Base-by-base conservation (phyloP, 2,113 vertebrate species). In the Craseonycteris thonglongyai region DNA sequence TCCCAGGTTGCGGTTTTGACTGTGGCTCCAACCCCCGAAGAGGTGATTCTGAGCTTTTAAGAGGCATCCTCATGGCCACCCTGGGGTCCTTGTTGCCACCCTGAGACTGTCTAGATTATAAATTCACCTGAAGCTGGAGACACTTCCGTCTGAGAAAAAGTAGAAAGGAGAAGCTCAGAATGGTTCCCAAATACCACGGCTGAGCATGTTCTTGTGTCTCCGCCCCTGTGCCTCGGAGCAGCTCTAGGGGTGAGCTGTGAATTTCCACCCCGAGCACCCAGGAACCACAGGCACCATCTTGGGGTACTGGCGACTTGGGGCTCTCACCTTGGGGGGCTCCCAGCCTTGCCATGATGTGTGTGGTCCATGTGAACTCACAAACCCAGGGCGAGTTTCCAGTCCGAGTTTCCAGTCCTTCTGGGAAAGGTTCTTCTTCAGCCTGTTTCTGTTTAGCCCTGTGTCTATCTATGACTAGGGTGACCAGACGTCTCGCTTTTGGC, bases 191-290 rank as follows among this genome's bases (percentile, higher is more conserved):
- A 38, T 12, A 3, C 83, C 71, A n/a, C 51, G 71, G 24, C 58
- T 56, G 38, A 22, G 40, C 33, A 4, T 40, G 47, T 59, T 35
- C 63, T 38, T 15, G 2, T 0, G 0, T 42, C 15, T 54, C 28
- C 24, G 72, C 35, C 14, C 9, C 18, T 47, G 54, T 33, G 22
- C n/a, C 45, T 5, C 5, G 61, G 47, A 16, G 35, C 15, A 47
- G 56, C 63, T 35, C 35, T 21, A 0, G 1, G 47, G 15, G 7
- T n/a, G 22, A 4, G 1, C 6, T 1, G 24, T 4, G 58, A 16
- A 16, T 58, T 56, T 61, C 58, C 68, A 38, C n/a, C 22, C 40
- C 3, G 68, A 35, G n/a, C 10, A 4, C 30, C 8, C 65, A 21
- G 80, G 38, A 76, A 49, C 69, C 18, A 19, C 47, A 51, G 45